These are phyloP conservation scores for Lagorchestes hirsutus DNA, from an alignment of 2,797 vertebrate genomes.

Conservation along the genomic window DNA sequence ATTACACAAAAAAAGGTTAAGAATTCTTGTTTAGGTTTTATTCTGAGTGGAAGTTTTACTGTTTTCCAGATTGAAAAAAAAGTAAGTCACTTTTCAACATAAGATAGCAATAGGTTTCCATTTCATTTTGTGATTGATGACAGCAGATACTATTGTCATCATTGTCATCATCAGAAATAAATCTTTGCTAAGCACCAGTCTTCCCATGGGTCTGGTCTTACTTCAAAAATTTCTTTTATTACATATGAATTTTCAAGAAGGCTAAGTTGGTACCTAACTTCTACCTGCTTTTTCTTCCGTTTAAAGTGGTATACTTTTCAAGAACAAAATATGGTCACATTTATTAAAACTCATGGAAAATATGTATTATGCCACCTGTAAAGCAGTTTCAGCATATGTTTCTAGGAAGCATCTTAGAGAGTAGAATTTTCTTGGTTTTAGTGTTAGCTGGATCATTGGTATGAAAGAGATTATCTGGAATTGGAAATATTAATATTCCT, in stretches of 20 bases:
- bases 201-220: not conserved
- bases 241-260: constrained; percentile 13
- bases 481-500: not conserved
- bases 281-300: not conserved
- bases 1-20: not conserved
- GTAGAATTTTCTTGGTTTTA: not conserved
- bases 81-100: not conserved
- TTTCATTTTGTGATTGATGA: not conserved
- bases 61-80: not conserved
- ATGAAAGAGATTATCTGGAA: not conserved
- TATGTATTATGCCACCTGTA: not conserved
- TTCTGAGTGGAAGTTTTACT: not conserved
- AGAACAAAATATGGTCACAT: not conserved
- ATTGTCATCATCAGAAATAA: not conserved
- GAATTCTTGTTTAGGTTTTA: not conserved
- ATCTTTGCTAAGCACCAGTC: not conserved
- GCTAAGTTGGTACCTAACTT: not conserved
- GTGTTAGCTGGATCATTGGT: not conserved
- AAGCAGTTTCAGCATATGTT: constrained; percentile 12
- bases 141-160: not conserved
- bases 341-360: constrained; percentile 24
- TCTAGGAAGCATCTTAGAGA: constrained; percentile 10
- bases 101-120: not conserved
- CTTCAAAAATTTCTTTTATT: not conserved
- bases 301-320: not conserved